Conservation (phyloP, 2,888 invertebrate species). For the Platycheirus albimanus region DNA sequence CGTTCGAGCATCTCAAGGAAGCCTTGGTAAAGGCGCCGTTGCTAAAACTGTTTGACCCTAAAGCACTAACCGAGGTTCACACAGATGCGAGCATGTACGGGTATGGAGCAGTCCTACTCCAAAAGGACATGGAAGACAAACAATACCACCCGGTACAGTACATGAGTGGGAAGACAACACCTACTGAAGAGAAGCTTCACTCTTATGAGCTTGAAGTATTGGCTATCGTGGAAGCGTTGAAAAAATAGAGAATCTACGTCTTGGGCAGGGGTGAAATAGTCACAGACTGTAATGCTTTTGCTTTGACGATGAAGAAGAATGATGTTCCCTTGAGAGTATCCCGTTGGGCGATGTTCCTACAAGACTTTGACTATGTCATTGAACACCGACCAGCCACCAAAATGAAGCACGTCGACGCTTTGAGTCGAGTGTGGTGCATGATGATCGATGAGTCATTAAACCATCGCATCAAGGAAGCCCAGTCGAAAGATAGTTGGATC, state of each 20-base stretch:
- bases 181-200: too few species aligned
- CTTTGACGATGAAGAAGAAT: constrained; percentile 76
- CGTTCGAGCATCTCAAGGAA: constrained; percentile 73
- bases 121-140: constrained; percentile 60
- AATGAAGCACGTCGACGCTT: background rate
- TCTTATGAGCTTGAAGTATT: constrained; percentile 68
- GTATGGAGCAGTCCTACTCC: constrained; percentile 71
- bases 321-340: constrained; percentile 52
- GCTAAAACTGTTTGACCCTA: constrained; percentile 31
- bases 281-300: constrained; percentile 77
- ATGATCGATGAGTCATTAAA: constrained; percentile 20
- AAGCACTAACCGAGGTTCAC: constrained; percentile 12
- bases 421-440: constrained; percentile 29
- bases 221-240: constrained; percentile 28
- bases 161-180: constrained; percentile 52
- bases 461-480: too few species aligned
- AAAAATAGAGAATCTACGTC: constrained; percentile 75
- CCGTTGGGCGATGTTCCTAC: constrained; percentile 38
- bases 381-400: too few species aligned
- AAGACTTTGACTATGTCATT: too few species aligned
- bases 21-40: constrained; percentile 8
- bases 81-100: constrained; percentile 36
- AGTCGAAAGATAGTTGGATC: constrained; percentile 5
- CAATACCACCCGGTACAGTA: constrained; percentile 74
- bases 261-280: constrained; percentile 77